Percentiles rank a stretch among this genome's conserved stretches.
Conservation (phyloP, 2,113 vertebrate species). For the Heloderma charlesbogerti region DNA sequence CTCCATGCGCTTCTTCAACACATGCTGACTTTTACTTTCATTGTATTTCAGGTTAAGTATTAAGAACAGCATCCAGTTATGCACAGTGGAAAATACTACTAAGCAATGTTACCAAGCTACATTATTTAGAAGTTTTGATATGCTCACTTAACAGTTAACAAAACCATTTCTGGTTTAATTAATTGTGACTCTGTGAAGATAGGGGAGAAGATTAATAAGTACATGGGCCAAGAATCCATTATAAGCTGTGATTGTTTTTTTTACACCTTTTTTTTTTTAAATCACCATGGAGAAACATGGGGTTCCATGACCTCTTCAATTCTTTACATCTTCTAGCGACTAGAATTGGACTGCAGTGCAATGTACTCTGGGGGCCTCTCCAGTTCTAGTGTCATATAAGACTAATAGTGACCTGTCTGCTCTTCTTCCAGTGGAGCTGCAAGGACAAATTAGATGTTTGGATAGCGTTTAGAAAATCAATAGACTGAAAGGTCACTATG, state of each 20-base stretch:
- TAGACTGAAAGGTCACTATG: background rate
- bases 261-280: too few species aligned
- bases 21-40: too few species aligned
- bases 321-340: background rate
- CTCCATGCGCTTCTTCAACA: background rate
- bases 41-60: background rate
- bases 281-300: background rate
- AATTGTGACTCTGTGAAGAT: background rate
- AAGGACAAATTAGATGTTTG: background rate
- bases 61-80: background rate
- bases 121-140: background rate
- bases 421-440: background rate
- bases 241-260: too few species aligned
- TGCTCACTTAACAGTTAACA: background rate
- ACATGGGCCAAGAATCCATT: background rate
- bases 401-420: background rate
- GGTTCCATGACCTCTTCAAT: background rate
- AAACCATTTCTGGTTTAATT: background rate
- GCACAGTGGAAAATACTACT: background rate
- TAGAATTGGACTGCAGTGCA: background rate
- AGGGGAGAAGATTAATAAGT: background rate
- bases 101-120: background rate
- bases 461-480: constrained; percentile 4
- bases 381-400: background rate
- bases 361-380: background rate